Base-by-base conservation (phyloP, 2,888 invertebrate genomes). In the Apoderus coryli region DNA sequence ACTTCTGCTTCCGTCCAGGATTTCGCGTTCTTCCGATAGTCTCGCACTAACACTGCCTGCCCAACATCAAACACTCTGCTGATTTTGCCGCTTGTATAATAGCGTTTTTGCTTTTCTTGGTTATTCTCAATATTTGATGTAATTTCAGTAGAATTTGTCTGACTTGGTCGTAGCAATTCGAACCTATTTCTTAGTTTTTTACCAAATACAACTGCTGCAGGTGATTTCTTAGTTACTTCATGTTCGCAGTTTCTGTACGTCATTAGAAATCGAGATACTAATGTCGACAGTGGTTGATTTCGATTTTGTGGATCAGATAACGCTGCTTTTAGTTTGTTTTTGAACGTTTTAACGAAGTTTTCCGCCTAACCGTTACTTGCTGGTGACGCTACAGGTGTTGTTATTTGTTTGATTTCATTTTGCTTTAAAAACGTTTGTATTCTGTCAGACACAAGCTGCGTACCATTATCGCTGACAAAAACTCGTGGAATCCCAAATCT, bases 341-440 rank as follows among this genome's bases (percentile, higher is more conserved):
- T 19, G 19, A 19, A 19, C n/a, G n/a, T 19, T 19, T n/a, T 19
- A 19, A 19, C 19, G 7, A 19, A 6, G 19, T 19, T 19, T n/a
- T 19, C 19, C 7, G n/a, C 19, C n/a, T 6, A 6, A 7, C 19
- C n/a, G 19, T 19, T 19, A 6, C 7, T 7, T 19, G 19, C 6
- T 19, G 19, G 19, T 7, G 6, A 7, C 6, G 6, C 6, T 7
- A 19, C 7, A 19, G 19, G 19, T 19, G 19, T 19, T 6, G 19
- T 19, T 19, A 19, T 19, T 7, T 19, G 19, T n/a, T 19, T n/a
- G 6, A 19, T n/a, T 19, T n/a, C n/a, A 19, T 19, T 19, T 19
- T n/a, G 19, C n/a, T 19, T 19, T n/a, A 19, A 19, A 19, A 19
- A 19, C 19, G 6, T 19, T 19, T 19, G 7, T 19, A 19, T 7